These are phyloP conservation scores for Idaea straminata DNA, from an alignment of 2,888 invertebrate genomes.

Conservation along the genomic window DNA sequence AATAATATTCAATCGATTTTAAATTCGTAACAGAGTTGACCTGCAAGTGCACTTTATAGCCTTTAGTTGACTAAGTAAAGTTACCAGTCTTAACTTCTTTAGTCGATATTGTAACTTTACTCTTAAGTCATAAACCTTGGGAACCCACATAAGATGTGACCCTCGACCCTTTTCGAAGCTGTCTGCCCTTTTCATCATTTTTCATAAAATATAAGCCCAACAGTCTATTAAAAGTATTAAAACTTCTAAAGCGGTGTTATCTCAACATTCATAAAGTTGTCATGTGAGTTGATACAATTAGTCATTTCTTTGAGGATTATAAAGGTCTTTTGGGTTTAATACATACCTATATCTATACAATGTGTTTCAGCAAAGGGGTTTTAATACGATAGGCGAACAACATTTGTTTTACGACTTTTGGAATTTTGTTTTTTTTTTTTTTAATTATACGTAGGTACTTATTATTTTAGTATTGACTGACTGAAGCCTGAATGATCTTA, in stretches of 20 bases:
- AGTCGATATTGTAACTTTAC: neutral
- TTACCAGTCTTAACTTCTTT: neutral
- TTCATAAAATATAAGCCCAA: neutral
- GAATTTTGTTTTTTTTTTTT: no score
- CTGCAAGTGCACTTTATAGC: no score
- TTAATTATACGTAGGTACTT: no score
- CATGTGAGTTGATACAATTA: neutral
- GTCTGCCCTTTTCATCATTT: neutral
- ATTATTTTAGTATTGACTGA: no score
- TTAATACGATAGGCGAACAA: no score
- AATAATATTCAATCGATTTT: no score
- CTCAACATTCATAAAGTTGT: neutral
- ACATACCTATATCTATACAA: neutral
- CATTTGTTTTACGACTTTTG: no score
- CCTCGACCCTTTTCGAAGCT: constrained; percentile 1
- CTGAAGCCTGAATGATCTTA: no score
- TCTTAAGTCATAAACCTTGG: neutral
- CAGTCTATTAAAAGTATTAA: constrained; percentile 1
- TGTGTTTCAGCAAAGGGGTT: no score
- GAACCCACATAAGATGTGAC: neutral
- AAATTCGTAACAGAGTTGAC: no score
- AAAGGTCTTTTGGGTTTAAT: neutral
- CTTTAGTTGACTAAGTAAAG: neutral
- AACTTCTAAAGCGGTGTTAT: neutral
- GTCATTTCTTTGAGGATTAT: constrained; percentile 1